A percentile compares a stretch with the other conserved stretches of the same genome.
These are phyloP conservation scores for Mystacides longicornis DNA, from an alignment of 2,888 invertebrate species.

Conservation along the genomic window DNA sequence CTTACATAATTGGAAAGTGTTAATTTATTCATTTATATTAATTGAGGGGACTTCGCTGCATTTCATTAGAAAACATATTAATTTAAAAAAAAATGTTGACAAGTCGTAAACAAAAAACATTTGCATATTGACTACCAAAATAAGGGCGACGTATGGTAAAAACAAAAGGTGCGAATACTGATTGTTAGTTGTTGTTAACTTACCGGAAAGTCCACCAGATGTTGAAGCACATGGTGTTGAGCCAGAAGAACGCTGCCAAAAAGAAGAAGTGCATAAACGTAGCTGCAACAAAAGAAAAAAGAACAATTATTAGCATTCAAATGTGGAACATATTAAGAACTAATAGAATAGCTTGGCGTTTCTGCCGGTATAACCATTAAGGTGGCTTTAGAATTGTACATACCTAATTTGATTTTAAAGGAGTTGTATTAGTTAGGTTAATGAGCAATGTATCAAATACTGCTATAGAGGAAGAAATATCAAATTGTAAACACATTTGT, in stretches of 20 bases:
- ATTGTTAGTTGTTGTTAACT: conserved; percentile 34
- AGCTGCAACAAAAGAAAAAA: conserved; percentile 48
- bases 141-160: background rate
- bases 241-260: conserved; percentile 86
- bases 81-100: background rate
- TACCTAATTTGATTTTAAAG: too few species aligned
- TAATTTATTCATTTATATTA: too few species aligned
- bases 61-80: background rate
- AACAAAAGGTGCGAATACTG: background rate
- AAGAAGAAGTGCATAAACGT: conserved; percentile 82
- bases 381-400: too few species aligned
- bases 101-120: background rate
- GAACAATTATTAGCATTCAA: background rate
- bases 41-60: background rate
- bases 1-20: too few species aligned
- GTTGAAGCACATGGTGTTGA: conserved; percentile 91
- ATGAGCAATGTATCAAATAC: too few species aligned
- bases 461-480: too few species aligned
- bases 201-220: conserved; percentile 91
- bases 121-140: too few species aligned
- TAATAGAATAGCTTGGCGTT: too few species aligned
- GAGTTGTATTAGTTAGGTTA: too few species aligned
- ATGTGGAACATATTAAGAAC: too few species aligned
- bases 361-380: background rate
- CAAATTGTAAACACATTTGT: too few species aligned